These are phyloP conservation scores for Eutolmus rufibarbis DNA, from an alignment of 2,888 invertebrate genomes.

Conservation along the genomic window DNA sequence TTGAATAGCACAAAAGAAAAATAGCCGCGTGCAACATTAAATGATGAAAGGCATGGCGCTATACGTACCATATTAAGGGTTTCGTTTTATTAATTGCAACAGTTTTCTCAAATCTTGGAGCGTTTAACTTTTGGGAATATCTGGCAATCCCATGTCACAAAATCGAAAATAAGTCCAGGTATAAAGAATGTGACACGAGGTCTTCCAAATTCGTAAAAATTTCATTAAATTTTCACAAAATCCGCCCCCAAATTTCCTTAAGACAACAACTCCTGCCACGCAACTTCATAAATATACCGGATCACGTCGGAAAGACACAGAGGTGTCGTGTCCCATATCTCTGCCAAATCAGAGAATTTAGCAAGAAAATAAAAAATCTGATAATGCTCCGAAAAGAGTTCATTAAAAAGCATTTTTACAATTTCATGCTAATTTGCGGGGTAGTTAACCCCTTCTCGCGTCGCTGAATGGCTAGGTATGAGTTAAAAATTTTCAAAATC, in stretches of 20 bases:
- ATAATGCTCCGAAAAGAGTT: neutral
- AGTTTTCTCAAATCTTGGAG: neutral
- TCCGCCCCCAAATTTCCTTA: neutral
- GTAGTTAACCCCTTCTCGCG: neutral
- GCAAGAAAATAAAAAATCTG: neutral
- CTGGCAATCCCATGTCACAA: neutral
- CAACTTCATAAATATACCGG: neutral
- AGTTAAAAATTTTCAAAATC: neutral
- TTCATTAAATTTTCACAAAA: neutral
- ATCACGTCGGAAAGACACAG: neutral
- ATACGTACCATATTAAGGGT: too few relatives aligned
- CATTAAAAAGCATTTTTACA: neutral
- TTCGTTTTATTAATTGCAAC: too few relatives aligned
- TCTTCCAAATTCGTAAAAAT: neutral
- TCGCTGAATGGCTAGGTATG: neutral
- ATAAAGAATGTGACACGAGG: constrained; percentile 10
- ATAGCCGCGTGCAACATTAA: too few relatives aligned
- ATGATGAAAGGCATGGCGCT: too few relatives aligned
- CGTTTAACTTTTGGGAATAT: neutral
- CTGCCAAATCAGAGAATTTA: neutral
- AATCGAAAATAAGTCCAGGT: neutral
- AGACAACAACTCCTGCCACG: neutral
- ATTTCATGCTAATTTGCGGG: constrained; percentile 16
- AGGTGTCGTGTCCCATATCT: neutral
- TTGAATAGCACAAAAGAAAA: too few relatives aligned